A percentile compares a stretch with the other conserved stretches of the same genome.
phyloP scores from a whole-genome alignment of 2,113 vertebrate species.

The Paramormyrops kingsleyae region DNA sequence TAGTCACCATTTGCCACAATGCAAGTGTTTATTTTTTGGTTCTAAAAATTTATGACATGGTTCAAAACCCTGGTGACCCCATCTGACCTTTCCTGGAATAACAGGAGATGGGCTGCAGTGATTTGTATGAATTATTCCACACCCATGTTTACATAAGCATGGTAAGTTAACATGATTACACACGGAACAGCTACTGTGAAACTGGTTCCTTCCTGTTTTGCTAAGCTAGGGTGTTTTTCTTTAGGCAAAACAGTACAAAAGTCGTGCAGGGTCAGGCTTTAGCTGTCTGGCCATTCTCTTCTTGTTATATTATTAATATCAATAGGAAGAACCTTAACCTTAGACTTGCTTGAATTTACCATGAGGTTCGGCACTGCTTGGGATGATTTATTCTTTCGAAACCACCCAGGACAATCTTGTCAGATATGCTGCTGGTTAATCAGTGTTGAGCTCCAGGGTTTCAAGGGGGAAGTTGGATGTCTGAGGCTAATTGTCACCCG shows the following conservation, averaged over 20 bases:
- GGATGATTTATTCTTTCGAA: background rate
- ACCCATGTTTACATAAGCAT: slow-evolving; percentile 29
- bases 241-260: slow-evolving; percentile 30
- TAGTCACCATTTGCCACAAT: slow-evolving; percentile 25
- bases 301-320: slow-evolving; percentile 14
- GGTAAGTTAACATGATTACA: slow-evolving; percentile 27
- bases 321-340: slow-evolving; percentile 19
- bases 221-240: slow-evolving; percentile 20
- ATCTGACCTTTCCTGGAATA: background rate
- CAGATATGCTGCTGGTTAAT: background rate
- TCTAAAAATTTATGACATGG: slow-evolving; percentile 12
- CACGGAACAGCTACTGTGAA: slow-evolving; percentile 30
- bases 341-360: background rate
- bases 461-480: background rate
- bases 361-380: background rate
- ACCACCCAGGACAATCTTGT: background rate
- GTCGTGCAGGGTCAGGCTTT: slow-evolving; percentile 31
- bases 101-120: slow-evolving; percentile 3
- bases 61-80: slow-evolving; percentile 17
- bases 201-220: slow-evolving; percentile 33
- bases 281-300: slow-evolving; percentile 1
- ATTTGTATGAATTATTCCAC: slow-evolving; percentile 27
- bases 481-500: background rate
- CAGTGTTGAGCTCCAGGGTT: background rate
- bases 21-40: slow-evolving; percentile 25